These are phyloP conservation scores for Drosophila hamatofila DNA, from an alignment of 2,888 invertebrate species.

Conservation along the genomic window DNA sequence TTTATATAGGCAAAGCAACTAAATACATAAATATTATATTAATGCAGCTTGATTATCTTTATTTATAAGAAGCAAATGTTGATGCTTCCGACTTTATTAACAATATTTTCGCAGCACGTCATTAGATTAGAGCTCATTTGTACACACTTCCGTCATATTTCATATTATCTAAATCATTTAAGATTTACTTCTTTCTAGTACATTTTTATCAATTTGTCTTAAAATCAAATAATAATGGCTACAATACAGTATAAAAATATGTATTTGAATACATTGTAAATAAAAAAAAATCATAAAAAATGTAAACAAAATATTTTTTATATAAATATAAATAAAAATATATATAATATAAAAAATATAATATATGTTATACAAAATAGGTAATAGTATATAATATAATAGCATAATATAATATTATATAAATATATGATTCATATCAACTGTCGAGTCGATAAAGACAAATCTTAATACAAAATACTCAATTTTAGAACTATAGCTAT, in stretches of 20 bases:
- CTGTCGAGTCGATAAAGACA: too few species aligned
- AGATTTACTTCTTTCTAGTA: background rate
- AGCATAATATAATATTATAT: too few species aligned
- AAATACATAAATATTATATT: background rate
- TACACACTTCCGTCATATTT: background rate
- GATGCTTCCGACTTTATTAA: background rate
- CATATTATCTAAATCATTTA: background rate
- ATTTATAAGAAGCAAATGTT: background rate
- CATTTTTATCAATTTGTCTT: too few species aligned
- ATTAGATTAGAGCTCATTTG: background rate
- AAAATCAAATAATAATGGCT: background rate
- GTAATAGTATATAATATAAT: too few species aligned
- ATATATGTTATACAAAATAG: too few species aligned
- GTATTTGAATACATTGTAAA: background rate
- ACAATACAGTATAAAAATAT: background rate
- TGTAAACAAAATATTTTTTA: background rate
- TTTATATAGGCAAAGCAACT: background rate
- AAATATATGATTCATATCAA: too few species aligned
- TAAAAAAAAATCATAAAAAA: background rate
- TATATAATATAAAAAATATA: background rate
- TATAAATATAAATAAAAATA: background rate
- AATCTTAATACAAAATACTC: too few species aligned
- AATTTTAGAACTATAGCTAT: too few species aligned
- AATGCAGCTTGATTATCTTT: conserved; percentile 2
- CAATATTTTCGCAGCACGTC: background rate